A percentile compares a stretch with the other conserved stretches of the same genome.
These are phyloP conservation scores for Cherax destructor DNA, from an alignment of 1,140 invertebrate species.

Conservation along the genomic window DNA sequence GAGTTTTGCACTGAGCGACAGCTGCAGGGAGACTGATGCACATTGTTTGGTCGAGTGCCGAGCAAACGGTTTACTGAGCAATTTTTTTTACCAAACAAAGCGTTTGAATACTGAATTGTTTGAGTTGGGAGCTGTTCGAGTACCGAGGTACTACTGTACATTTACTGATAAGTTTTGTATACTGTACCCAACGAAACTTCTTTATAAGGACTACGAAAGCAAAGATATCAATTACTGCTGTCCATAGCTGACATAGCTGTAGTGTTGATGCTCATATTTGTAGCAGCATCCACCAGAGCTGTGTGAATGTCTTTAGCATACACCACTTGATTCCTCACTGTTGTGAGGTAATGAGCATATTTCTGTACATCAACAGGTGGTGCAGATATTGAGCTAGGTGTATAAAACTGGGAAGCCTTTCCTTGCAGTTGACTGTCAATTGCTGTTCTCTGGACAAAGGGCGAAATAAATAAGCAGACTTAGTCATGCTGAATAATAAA, in stretches of 20 bases:
- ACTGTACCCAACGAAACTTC: background rate
- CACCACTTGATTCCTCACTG: constrained; percentile 58
- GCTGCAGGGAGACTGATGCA: too few species aligned
- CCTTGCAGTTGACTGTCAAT: constrained; percentile 48
- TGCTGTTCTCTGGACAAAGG: constrained; percentile 25
- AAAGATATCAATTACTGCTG: constrained; percentile 34
- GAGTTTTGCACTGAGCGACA: too few species aligned
- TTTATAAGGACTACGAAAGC: constrained; percentile 4
- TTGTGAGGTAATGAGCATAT: constrained; percentile 51
- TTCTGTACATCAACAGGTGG: constrained; percentile 55
- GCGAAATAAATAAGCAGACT: background rate
- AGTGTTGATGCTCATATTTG: constrained; percentile 14
- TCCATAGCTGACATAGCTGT: constrained; percentile 33
- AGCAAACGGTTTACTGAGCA: too few species aligned
- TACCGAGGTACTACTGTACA: background rate
- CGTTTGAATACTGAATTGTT: too few species aligned
- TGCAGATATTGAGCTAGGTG: constrained; percentile 30
- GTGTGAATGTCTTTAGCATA: constrained; percentile 61
- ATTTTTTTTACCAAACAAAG: too few species aligned
- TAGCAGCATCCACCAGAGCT: constrained; percentile 61
- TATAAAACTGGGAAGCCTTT: constrained; percentile 36
- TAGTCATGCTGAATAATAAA: too few species aligned
- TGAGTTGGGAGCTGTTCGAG: too few species aligned
- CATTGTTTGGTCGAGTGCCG: too few species aligned
- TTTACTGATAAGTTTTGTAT: background rate